Percentiles rank a stretch among this genome's conserved stretches.
Conservation (phyloP, 2,888 invertebrate genomes). For the Seira musarum region DNA sequence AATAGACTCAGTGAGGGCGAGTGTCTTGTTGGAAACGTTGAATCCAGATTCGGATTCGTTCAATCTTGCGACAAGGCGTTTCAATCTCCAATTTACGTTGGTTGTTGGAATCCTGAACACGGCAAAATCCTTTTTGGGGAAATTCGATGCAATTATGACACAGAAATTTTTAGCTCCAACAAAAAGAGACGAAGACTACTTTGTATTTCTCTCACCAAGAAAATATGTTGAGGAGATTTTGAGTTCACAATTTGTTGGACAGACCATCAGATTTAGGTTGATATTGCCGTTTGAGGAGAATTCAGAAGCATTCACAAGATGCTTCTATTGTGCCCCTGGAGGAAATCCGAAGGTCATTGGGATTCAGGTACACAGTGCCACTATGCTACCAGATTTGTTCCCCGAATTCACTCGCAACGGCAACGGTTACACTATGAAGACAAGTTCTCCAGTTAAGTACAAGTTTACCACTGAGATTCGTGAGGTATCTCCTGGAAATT, state of each 20-base stretch:
- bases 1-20: background rate
- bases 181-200: constrained; percentile 19
- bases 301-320: constrained; percentile 17
- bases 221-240: background rate
- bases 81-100: constrained; percentile 20
- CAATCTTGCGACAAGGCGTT: background rate
- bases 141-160: constrained; percentile 7
- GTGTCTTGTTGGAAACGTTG: background rate
- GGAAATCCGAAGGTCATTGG: constrained; percentile 17
- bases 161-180: constrained; percentile 3
- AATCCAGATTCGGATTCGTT: background rate
- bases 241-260: background rate
- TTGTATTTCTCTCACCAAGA: background rate
- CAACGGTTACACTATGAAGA: constrained; percentile 21
- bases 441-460: constrained; percentile 37
- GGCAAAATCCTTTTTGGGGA: background rate
- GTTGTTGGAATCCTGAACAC: background rate
- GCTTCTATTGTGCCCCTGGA: constrained; percentile 16
- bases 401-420: constrained; percentile 45
- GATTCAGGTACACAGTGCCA: constrained; percentile 10
- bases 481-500: background rate
- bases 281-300: background rate
- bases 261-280: constrained; percentile 34
- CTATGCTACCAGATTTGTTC: constrained; percentile 5
- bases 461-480: constrained; percentile 35